These are phyloP conservation scores for Lasioglossum vierecki DNA, from an alignment of 2,888 invertebrate species.

Conservation along the genomic window DNA sequence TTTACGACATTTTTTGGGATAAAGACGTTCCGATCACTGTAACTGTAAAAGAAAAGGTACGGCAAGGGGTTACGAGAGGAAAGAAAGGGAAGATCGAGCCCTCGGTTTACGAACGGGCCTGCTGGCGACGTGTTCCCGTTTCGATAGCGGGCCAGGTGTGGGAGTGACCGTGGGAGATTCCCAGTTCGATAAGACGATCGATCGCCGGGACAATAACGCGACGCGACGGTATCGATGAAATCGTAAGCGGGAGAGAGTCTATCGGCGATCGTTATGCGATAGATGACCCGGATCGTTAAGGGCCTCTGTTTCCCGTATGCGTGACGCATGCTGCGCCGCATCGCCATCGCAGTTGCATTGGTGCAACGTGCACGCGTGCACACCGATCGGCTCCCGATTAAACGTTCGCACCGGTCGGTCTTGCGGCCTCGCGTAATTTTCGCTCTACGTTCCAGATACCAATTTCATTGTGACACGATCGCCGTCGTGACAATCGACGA, in stretches of 20 bases:
- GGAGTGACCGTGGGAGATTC: constrained; percentile 73
- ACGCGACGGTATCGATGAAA: constrained; percentile 70
- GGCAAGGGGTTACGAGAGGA: too few species aligned
- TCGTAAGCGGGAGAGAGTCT: constrained; percentile 56
- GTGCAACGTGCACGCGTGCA: constrained; percentile 14
- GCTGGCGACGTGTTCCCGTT: constrained; percentile 56
- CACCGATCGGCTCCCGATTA: constrained; percentile 52
- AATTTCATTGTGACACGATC: constrained; percentile 36
- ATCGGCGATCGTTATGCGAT: constrained; percentile 67
- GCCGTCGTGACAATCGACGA: not conserved
- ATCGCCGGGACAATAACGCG: constrained; percentile 73
- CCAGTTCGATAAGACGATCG: constrained; percentile 70
- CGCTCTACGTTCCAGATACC: constrained; percentile 12
- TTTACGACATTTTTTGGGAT: too few species aligned
- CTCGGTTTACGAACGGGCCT: constrained; percentile 15
- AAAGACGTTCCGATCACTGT: too few species aligned
- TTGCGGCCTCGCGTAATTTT: constrained; percentile 46
- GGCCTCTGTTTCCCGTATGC: constrained; percentile 68
- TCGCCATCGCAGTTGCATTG: not conserved
- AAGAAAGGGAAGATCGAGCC: constrained; percentile 12
- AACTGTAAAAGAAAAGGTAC: too few species aligned
- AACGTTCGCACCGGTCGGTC: constrained; percentile 32
- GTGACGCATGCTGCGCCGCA: constrained; percentile 21
- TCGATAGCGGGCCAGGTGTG: constrained; percentile 72
- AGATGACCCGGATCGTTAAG: constrained; percentile 77